Evolutionary conservation across 2,797 vertebrate species (phyloP).

Genomic region (Megaceryle alcyon): DNA sequence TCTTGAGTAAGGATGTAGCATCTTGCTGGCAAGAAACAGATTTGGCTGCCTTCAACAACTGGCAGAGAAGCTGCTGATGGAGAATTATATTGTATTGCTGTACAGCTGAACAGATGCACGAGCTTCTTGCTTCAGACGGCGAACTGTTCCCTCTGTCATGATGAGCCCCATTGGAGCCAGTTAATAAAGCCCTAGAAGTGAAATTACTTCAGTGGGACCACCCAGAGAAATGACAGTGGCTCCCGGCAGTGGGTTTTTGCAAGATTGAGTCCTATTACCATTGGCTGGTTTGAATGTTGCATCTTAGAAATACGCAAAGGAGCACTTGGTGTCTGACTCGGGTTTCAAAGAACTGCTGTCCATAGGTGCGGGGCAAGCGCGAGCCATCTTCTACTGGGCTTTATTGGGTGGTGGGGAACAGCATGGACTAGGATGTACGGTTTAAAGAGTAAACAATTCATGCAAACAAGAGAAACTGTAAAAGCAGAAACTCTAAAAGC

Average conservation of each 20-base stretch:
- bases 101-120: not conserved
- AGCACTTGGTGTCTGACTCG: fast-evolving
- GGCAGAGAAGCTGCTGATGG: not conserved
- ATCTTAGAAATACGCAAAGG: not conserved
- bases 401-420: not conserved
- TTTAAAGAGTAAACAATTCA: not conserved
- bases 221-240: not conserved
- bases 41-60: not conserved
- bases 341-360: fast-evolving
- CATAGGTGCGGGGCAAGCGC: not conserved
- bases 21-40: not conserved
- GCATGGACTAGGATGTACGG: not conserved
- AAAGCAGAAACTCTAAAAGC: slow-evolving; percentile 26
- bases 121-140: not conserved
- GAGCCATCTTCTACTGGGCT: not conserved
- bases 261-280: not conserved
- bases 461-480: not conserved
- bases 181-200: slow-evolving; percentile 1
- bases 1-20: not conserved
- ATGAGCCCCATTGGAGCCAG: not conserved
- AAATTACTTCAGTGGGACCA: not conserved
- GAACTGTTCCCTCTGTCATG: not conserved
- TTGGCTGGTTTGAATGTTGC: not conserved
- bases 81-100: fast-evolving
- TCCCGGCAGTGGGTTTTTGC: not conserved